Evolutionary conservation across 2,113 vertebrate genomes (phyloP), one percentile per base, ranked within the genome.

Genomic region (Cebus imitator): DNA sequence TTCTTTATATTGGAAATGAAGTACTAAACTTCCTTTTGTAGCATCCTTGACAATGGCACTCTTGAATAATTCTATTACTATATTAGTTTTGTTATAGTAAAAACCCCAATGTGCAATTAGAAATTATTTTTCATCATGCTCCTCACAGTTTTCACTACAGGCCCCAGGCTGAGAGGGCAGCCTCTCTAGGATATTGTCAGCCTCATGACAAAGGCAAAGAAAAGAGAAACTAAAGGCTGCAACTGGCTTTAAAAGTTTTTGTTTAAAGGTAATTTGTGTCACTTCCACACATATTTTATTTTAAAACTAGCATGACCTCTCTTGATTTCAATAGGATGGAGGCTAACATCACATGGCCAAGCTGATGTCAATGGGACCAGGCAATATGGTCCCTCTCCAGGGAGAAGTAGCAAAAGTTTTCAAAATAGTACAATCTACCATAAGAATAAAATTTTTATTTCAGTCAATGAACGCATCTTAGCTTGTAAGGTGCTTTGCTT

Each of bases 191-290:
- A 37, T 32, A 61, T 9, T 57, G 7, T 43, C 70, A 85, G 35
- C 8, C 23, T 84, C 32, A 23, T 35, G 72, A 55, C 55, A 85
- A 27, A 82, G 37, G 50, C 37, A 11, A 80, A 58, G 30, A 76
- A 66, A 43, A 92, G 27, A 64, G 18, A 78, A 48, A 81, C 25
- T 20, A 12, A 37, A 40, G 21, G 66, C 55, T 72, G 3, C 37
- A 87, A 82, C 11, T n/a, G 43, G 35, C 18, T 90, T 64, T 73
- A 73, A 64, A 78, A 73, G 32, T 43, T 81, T 50, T 21, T n/a
- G 3, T 94, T 87, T 37, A 82, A 81, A 92, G 70, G 35, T 72
- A 92, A 96, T 83, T 90, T 61, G 37, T 48, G 64, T n/a, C 43
- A 79, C 5, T 81, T 87, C 32, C 20, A 93, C 50, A 37, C 20